Conservation (phyloP, 1,140 invertebrate species). For the Heliconius hewitsoni region DNA sequence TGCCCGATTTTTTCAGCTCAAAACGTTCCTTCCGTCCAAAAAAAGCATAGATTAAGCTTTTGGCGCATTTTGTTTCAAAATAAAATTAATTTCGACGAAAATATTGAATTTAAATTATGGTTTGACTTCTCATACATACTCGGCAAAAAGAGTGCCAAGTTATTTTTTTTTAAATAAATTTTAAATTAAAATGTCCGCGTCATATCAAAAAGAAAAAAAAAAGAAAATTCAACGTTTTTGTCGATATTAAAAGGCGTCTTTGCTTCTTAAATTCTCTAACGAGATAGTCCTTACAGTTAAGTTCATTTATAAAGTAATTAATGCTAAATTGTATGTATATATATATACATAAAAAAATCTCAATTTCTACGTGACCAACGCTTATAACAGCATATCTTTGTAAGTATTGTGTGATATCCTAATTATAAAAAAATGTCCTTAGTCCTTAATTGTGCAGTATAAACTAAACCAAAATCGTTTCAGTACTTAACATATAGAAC, state of each 20-base stretch:
- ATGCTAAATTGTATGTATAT: slow-evolving; percentile 29
- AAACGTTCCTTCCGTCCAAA: slow-evolving; percentile 76
- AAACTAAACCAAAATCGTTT: slow-evolving; percentile 68
- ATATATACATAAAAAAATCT: slow-evolving; percentile 34
- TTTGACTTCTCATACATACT: not conserved
- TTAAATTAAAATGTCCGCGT: not conserved
- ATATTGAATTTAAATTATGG: not conserved
- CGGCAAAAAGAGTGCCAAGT: not conserved
- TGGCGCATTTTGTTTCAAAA: slow-evolving; percentile 31
- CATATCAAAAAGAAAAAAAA: no score
- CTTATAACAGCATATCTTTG: slow-evolving; percentile 76
- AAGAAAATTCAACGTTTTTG: slow-evolving; percentile 3
- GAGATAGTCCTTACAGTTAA: slow-evolving; percentile 37
- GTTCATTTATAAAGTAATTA: slow-evolving; percentile 31
- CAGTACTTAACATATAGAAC: slow-evolving; percentile 75
- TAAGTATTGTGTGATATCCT: slow-evolving; percentile 79
- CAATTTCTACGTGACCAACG: slow-evolving; percentile 73
- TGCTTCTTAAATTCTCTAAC: slow-evolving; percentile 34
- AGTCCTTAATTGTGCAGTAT: slow-evolving; percentile 59
- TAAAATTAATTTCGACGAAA: slow-evolving; percentile 9
- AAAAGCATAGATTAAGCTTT: slow-evolving; percentile 67
- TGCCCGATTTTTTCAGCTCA: slow-evolving; percentile 70
- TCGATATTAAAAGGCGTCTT: slow-evolving; percentile 7
- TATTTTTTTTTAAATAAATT: not conserved
- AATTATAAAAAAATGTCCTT: slow-evolving; percentile 69